Base-by-base conservation (phyloP, 2,888 invertebrate genomes). In the Mayetiola destructor region DNA sequence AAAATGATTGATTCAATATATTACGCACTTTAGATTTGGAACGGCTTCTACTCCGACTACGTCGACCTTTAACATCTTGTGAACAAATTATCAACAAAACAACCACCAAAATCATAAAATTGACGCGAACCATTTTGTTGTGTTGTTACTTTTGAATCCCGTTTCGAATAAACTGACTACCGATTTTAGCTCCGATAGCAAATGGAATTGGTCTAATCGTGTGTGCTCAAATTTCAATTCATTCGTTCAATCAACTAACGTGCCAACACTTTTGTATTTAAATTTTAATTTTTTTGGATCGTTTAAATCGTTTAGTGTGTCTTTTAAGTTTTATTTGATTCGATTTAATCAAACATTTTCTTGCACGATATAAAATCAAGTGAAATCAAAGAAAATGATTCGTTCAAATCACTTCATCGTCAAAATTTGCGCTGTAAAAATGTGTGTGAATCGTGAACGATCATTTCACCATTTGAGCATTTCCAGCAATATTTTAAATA, bases 11-110 rank as follows among this genome's bases (percentile, higher is more conserved):
- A 48, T 12, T 42, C 23, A 9, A 12, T 32, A 39, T 61, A 62
- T 58, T 67, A 83, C n/a, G n/a, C n/a, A n/a, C 84, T 75, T 84
- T 81, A 0, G 87, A 88, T 67, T 85, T 87, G 56, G 84, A 82
- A 64, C 85, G 80, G 62, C 83, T 77, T 64, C 87, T 77, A 32
- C 79, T 75, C 59, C 88, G 77, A 10, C 83, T 86, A 64, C 88
- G 78, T 53, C 88, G 76, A 2, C 79, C 82, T 20, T 71, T 71
- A 58, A 68, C 69, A 36, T 71, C 59, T 61, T 69, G 66, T 59
- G 64, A 66, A 56, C 70, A 65, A 55, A 76, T 62, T 61, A 77
- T 61, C 56, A 75, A 61, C 57, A 68, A 59, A 29, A 74, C 61
- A 54, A 70, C 64, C 56, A 70, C 60, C 55, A 68, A 65, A 16